These are phyloP conservation scores for Melozone crissalis DNA, from an alignment of 2,113 vertebrate genomes.

Conservation along the genomic window DNA sequence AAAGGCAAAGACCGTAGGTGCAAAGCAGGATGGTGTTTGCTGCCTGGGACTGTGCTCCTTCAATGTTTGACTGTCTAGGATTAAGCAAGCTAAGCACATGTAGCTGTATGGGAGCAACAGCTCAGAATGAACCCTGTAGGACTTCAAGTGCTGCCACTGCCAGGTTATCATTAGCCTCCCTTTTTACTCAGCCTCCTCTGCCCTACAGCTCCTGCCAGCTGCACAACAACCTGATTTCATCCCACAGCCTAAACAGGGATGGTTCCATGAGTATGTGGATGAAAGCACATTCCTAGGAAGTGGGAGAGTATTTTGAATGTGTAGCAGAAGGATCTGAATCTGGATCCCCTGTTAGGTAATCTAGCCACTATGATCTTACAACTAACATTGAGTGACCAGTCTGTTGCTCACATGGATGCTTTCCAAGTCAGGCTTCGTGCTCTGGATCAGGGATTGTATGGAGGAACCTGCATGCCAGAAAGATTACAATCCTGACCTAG, in stretches of 20 bases:
- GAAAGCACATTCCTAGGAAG: not conserved
- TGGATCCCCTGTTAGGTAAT: not conserved
- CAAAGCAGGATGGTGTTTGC: not conserved
- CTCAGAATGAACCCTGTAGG: not conserved
- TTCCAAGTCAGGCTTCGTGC: not conserved
- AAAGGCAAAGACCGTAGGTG: fast-evolving
- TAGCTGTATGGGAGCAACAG: not conserved
- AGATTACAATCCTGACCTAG: not conserved
- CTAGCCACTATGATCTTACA: not conserved
- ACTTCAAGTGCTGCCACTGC: not conserved
- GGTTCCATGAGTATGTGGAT: not conserved
- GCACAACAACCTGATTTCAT: not conserved
- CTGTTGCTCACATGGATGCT: not conserved
- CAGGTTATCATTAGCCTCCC: not conserved
- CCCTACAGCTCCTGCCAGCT: not conserved
- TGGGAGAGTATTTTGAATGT: not conserved
- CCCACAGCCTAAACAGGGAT: not conserved
- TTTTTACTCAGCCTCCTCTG: not conserved
- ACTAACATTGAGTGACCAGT: not conserved
- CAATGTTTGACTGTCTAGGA: fast-evolving
- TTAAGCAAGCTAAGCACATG: not conserved
- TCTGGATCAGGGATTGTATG: not conserved
- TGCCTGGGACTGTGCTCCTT: not conserved
- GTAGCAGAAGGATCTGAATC: not conserved
- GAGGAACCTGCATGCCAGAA: not conserved